phyloP scores from a whole-genome alignment of 2,797 vertebrate genomes.

The Paramormyrops hopkinsi region DNA sequence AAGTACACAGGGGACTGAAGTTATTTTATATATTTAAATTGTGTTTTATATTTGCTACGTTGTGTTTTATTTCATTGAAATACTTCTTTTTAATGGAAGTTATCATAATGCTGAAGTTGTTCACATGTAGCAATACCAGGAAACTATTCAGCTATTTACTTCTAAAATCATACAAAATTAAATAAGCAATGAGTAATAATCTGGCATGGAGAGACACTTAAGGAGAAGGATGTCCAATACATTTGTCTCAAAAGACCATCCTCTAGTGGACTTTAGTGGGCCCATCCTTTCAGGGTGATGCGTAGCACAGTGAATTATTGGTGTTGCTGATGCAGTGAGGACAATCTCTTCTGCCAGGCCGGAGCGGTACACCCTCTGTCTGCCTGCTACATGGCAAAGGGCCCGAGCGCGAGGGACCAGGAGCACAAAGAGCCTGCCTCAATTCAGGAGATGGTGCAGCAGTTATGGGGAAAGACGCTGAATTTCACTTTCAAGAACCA shows the following conservation, averaged over 20 bases:
- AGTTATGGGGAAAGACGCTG: background rate
- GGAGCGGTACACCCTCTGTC: background rate
- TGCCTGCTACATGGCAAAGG: background rate
- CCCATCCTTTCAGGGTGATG: background rate
- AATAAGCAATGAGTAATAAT: background rate
- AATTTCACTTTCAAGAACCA: background rate
- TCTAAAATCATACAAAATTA: background rate
- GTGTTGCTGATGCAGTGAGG: background rate
- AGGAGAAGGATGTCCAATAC: background rate
- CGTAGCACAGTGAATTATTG: background rate
- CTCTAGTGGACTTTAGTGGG: background rate
- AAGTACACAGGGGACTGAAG: background rate
- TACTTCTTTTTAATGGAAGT: background rate
- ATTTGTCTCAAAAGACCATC: background rate
- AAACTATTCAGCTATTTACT: background rate
- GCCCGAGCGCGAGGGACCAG: background rate
- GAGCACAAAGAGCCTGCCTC: background rate
- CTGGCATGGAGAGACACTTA: background rate
- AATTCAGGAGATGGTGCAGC: background rate
- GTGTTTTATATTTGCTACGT: background rate
- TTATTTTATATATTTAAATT: background rate
- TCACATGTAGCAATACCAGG: background rate
- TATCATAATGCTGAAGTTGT: background rate
- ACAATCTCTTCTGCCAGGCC: background rate
- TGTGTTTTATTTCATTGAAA: background rate